phyloP scores from a whole-genome alignment of 2,113 vertebrate genomes.

The Thomomys bottae region DNA sequence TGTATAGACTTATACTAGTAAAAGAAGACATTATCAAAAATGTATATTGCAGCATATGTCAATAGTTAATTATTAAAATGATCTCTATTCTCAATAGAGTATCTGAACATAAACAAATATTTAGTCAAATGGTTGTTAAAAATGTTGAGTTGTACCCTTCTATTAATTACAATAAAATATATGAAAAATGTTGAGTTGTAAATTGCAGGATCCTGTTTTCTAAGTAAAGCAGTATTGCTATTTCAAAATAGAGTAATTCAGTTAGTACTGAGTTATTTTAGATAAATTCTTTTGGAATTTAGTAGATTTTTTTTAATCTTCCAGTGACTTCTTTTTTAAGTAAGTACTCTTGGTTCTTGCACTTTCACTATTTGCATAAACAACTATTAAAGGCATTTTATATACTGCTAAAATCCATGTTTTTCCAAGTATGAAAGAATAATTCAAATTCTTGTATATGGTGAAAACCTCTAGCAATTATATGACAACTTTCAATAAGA shows the following conservation, averaged over 20 bases:
- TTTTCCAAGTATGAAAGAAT: conserved; percentile 1
- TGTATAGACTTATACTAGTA: neutral
- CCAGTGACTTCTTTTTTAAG: neutral
- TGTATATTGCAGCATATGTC: neutral
- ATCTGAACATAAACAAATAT: neutral
- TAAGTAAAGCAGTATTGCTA: neutral
- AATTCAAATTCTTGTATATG: neutral
- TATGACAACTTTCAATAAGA: too few species aligned
- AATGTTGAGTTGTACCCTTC: neutral
- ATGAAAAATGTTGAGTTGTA: neutral
- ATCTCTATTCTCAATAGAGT: neutral
- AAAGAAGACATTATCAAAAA: conserved; percentile 29
- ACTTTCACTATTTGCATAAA: neutral
- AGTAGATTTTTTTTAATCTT: neutral
- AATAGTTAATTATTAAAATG: neutral
- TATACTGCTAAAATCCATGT: neutral
- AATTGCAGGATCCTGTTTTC: neutral
- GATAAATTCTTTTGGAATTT: neutral
- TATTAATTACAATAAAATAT: too few species aligned
- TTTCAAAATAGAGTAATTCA: neutral
- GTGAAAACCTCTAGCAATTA: neutral
- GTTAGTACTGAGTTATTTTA: neutral
- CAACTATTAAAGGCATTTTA: neutral
- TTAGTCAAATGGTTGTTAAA: neutral
- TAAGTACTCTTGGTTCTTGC: neutral